A percentile compares a stretch with the other conserved stretches of the same genome.
phyloP scores from a whole-genome alignment of 64 coral and sea anemone genomes.

The Trachythela sp. region DNA sequence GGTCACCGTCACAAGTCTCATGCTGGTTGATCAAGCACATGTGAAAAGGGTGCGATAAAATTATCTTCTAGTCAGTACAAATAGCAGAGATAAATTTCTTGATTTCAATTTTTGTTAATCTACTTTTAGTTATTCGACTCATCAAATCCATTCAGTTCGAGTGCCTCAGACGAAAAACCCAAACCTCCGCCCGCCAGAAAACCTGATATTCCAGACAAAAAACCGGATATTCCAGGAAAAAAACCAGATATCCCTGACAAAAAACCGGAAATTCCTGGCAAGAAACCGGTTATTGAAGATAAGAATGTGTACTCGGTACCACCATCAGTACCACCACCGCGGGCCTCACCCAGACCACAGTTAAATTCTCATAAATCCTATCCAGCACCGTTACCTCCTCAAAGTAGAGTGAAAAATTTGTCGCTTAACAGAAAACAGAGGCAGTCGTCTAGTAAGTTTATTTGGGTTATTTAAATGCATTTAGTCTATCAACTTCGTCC shows the following conservation, averaged over 20 bases:
- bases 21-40: too few species aligned
- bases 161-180: not conserved
- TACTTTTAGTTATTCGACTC: conserved; percentile 21
- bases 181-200: not conserved
- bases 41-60: too few species aligned
- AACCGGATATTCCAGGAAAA: not conserved
- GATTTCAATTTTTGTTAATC: too few species aligned
- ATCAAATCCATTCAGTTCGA: not conserved
- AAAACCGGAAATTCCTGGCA: not conserved
- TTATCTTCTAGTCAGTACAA: too few species aligned
- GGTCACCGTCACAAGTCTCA: too few species aligned
- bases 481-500: not conserved
- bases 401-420: not conserved
- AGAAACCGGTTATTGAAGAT: not conserved
- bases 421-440: not conserved
- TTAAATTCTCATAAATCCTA: not conserved
- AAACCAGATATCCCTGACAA: not conserved
- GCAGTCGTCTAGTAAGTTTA: not conserved
- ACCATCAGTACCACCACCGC: not conserved
- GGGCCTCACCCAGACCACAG: not conserved
- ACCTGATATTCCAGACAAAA: conserved; percentile 12
- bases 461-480: not conserved
- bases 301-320: not conserved
- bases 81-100: too few species aligned
- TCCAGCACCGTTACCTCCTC: conserved; percentile 1